phyloP scores from a whole-genome alignment of 2,113 vertebrate species.

The Dromaius novaehollandiae region DNA sequence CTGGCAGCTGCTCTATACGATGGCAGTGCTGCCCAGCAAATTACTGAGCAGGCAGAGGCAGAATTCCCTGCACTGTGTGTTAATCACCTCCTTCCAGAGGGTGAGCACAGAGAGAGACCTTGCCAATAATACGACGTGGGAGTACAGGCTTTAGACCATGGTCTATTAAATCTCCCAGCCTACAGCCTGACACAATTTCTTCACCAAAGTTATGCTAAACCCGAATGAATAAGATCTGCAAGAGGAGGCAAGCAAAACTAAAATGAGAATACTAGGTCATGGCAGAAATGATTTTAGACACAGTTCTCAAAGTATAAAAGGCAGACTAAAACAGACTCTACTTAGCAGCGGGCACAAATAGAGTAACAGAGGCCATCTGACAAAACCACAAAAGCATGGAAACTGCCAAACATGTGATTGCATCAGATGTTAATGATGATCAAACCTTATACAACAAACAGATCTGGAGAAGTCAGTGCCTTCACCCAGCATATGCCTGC shows the following conservation, averaged over 20 bases:
- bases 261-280: neutral
- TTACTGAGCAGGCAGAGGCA: constrained; percentile 55
- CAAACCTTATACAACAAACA: constrained; percentile 8
- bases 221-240: neutral
- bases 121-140: neutral
- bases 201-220: neutral
- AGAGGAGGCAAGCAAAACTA: neutral
- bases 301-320: neutral
- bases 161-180: neutral
- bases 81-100: constrained; percentile 48
- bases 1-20: constrained; percentile 43
- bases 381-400: neutral
- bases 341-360: neutral
- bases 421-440: constrained; percentile 39
- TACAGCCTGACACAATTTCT: neutral
- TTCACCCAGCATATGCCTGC: neutral
- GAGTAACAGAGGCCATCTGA: constrained; percentile 42
- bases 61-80: neutral
- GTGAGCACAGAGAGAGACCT: constrained; percentile 37
- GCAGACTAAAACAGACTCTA: neutral
- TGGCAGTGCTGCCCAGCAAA: constrained; percentile 52
- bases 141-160: neutral
- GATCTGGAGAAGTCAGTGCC: constrained; percentile 1
- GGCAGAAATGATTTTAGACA: neutral
- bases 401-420: neutral